phyloP scores from a whole-genome alignment of 1,140 invertebrate genomes.

The Drosophila pectinifera region DNA sequence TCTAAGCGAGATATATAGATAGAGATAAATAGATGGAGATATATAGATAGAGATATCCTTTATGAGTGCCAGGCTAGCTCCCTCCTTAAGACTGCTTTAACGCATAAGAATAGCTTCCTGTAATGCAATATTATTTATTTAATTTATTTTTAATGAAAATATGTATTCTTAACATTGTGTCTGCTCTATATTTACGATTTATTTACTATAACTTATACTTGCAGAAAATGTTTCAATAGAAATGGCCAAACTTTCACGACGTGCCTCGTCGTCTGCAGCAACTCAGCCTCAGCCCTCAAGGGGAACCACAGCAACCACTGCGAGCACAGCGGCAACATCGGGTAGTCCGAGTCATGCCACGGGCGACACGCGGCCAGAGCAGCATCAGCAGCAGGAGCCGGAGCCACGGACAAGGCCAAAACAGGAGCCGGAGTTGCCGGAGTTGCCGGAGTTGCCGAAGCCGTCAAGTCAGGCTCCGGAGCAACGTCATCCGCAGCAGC shows the following conservation, averaged over 20 bases:
- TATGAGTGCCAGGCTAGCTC: too few relatives aligned
- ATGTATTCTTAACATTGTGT: neutral
- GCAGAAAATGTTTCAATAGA: conserved; percentile 85
- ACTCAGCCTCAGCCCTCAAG: conserved; percentile 74
- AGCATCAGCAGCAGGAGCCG: too few relatives aligned
- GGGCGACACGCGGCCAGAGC: conserved; percentile 16
- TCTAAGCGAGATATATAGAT: too few relatives aligned
- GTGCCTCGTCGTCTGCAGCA: conserved; percentile 80
- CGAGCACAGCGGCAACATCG: conserved; percentile 15
- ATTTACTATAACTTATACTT: conserved; percentile 15
- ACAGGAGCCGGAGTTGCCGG: conserved; percentile 14
- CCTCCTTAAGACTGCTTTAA: too few relatives aligned
- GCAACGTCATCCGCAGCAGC: conserved; percentile 10
- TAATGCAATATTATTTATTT: too few relatives aligned
- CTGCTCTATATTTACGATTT: neutral
- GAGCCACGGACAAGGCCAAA: conserved; percentile 28
- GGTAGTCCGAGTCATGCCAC: conserved; percentile 21
- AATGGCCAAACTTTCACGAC: conserved; percentile 85
- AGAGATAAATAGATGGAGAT: too few relatives aligned
- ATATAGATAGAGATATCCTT: too few relatives aligned
- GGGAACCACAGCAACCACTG: conserved; percentile 51
- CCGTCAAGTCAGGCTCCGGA: conserved; percentile 16
- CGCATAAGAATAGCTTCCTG: too few relatives aligned
- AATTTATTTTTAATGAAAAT: neutral
- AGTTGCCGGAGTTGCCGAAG: conserved; percentile 20